These are phyloP conservation scores for Thunnus albacares DNA, from an alignment of 2,797 vertebrate genomes.

Conservation along the genomic window DNA sequence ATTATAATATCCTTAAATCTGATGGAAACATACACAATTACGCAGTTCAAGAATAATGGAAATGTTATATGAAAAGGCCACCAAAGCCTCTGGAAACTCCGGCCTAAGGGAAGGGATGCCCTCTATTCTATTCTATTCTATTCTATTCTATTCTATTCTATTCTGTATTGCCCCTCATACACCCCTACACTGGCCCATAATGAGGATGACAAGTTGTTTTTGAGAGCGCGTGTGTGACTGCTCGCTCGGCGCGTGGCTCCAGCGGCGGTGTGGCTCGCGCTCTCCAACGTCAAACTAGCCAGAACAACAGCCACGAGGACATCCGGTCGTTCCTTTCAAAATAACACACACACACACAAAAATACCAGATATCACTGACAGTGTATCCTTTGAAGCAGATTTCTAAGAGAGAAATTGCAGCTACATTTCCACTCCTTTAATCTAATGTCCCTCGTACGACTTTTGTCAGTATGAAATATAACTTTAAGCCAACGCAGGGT, in stretches of 20 bases:
- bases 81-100: too few relatives aligned
- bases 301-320: neutral
- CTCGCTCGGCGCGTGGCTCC: conserved; percentile 60
- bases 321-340: conserved; percentile 68
- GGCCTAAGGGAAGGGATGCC: too few relatives aligned
- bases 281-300: neutral
- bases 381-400: neutral
- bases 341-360: conserved; percentile 23
- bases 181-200: neutral
- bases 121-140: too few relatives aligned
- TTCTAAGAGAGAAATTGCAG: neutral
- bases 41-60: neutral
- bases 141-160: too few relatives aligned
- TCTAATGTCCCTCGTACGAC: too few relatives aligned
- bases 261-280: conserved; percentile 19
- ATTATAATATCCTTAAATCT: too few relatives aligned
- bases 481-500: neutral
- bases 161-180: neutral
- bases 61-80: too few relatives aligned
- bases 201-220: conserved; percentile 58
- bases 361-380: rapidly evolving
- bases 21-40: neutral
- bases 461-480: neutral
- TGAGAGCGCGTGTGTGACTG: conserved; percentile 55
- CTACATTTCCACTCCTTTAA: too few relatives aligned